Percentiles rank a stretch among this genome's conserved stretches.
phyloP scores from a whole-genome alignment of 92 coral and sea anemone genomes.

The Epizoanthus rinbou region DNA sequence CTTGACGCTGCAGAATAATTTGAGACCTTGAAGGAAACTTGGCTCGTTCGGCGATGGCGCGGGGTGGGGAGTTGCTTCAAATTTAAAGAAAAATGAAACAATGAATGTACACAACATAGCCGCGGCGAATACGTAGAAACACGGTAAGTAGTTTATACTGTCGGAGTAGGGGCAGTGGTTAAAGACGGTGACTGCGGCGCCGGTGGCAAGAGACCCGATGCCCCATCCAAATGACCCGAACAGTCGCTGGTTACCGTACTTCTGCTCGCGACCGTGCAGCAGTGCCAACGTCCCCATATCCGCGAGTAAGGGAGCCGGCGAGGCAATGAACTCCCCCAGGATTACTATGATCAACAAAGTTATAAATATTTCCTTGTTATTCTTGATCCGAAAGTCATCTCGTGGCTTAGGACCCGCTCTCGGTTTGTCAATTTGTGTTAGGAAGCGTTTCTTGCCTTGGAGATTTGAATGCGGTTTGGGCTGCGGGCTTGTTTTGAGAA shows the following conservation, averaged over 20 bases:
- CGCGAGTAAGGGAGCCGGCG: constrained; percentile 88
- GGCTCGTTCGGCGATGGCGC: constrained; percentile 39
- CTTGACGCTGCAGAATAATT: constrained; percentile 71
- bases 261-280: constrained; percentile 75
- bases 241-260: constrained; percentile 78
- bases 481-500: neutral
- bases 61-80: constrained; percentile 33
- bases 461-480: neutral
- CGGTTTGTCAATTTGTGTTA: neutral
- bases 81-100: constrained; percentile 71
- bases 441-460: neutral
- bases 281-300: constrained; percentile 80
- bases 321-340: constrained; percentile 81
- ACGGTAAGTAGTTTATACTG: constrained; percentile 79
- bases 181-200: constrained; percentile 79
- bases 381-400: constrained; percentile 75
- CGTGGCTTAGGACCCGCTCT: constrained; percentile 58
- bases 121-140: constrained; percentile 80
- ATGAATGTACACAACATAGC: constrained; percentile 72
- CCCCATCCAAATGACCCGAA: constrained; percentile 94
- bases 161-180: constrained; percentile 85
- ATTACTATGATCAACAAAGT: constrained; percentile 72
- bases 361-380: constrained; percentile 72
- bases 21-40: constrained; percentile 64
- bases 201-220: constrained; percentile 71